Evolutionary conservation across 2,797 vertebrate genomes (phyloP).

Genomic region (Amblyopsis hoosieri): DNA sequence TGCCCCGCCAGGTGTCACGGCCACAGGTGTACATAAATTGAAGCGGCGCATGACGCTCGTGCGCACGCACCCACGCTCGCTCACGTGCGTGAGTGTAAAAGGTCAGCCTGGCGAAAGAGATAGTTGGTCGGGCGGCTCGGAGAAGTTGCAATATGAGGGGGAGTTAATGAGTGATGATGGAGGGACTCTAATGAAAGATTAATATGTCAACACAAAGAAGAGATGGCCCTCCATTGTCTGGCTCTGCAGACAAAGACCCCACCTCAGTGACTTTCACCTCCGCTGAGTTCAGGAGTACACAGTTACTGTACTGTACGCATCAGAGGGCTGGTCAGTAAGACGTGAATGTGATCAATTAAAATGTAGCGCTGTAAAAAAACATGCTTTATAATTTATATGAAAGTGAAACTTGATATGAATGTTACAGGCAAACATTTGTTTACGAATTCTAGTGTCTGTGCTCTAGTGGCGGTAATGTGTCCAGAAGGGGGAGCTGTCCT

Average conservation of each 20-base stretch:
- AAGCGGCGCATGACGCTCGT: slow-evolving; percentile 17
- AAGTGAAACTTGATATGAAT: slow-evolving; percentile 3
- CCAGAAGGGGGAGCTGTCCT: slow-evolving; percentile 55
- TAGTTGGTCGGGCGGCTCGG: slow-evolving; percentile 21
- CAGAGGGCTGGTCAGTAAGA: background rate
- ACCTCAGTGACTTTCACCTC: slow-evolving; percentile 22
- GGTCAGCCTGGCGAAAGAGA: slow-evolving; percentile 69
- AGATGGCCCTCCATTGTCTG: slow-evolving; percentile 24
- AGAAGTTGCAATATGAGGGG: slow-evolving; percentile 50
- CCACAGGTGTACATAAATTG: slow-evolving; percentile 16
- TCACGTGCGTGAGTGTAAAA: slow-evolving; percentile 41
- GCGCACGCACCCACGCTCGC: slow-evolving; percentile 8
- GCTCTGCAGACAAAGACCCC: slow-evolving; percentile 19
- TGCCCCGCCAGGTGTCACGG: slow-evolving; percentile 7
- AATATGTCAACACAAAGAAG: slow-evolving; percentile 64
- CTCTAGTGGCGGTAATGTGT: background rate
- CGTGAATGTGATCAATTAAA: too few species aligned
- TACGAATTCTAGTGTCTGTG: background rate
- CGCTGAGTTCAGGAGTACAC: background rate
- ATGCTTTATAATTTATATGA: background rate
- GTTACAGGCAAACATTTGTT: background rate
- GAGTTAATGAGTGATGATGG: slow-evolving; percentile 85
- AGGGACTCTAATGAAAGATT: slow-evolving; percentile 81
- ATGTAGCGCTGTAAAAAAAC: background rate
- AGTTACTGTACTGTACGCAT: background rate